Conservation (phyloP, 2,113 vertebrate genomes). For the Naja naja region DNA sequence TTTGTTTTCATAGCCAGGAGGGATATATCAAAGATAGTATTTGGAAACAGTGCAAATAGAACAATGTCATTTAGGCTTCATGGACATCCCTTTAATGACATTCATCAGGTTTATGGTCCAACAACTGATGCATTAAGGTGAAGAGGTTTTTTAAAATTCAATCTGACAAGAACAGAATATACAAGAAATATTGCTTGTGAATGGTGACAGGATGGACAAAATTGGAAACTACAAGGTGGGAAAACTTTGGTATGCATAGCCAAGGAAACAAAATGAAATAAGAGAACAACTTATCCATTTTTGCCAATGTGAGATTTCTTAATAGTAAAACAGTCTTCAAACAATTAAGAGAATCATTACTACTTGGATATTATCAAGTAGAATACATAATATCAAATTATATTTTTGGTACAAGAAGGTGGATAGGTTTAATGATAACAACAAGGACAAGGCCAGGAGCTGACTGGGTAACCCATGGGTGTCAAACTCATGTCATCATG, state of each 20-base stretch:
- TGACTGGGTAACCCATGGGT: not conserved
- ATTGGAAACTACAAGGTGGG: not conserved
- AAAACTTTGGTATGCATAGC: not conserved
- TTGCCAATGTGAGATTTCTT: not conserved
- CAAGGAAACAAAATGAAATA: not conserved
- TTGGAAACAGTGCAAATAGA: not conserved
- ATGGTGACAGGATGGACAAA: not conserved
- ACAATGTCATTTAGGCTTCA: not conserved
- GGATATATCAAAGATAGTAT: not conserved
- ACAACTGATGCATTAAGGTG: not conserved
- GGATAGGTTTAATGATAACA: not conserved
- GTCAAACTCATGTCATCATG: too few species aligned
- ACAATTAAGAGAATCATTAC: not conserved
- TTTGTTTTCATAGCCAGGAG: not conserved
- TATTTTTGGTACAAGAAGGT: not conserved
- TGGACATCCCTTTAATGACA: not conserved
- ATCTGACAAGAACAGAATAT: not conserved
- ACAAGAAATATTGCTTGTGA: not conserved
- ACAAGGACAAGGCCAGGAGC: not conserved
- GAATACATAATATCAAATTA: not conserved
- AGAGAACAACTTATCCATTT: not conserved
- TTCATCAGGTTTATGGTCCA: not conserved
- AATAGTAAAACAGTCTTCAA: not conserved
- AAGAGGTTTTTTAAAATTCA: not conserved
- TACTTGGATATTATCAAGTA: not conserved